A percentile compares a stretch with the other conserved stretches of the same genome.
These are phyloP conservation scores for cat (Felis catus) DNA, from an alignment of 2,113 vertebrate species.

Conservation along the genomic window DNA sequence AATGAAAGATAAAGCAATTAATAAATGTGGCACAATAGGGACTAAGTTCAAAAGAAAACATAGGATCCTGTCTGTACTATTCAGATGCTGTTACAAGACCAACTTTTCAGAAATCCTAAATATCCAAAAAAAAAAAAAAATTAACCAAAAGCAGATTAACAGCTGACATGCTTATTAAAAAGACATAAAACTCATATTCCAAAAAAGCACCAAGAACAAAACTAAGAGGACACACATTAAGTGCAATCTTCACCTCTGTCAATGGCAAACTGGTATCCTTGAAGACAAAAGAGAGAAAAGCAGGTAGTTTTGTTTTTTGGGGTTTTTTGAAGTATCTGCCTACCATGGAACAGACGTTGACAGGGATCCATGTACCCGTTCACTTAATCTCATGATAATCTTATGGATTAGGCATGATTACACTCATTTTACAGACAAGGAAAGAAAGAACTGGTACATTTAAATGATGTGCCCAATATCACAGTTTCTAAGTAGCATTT, in stretches of 20 bases:
- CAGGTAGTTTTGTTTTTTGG: not conserved
- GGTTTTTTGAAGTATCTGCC: not conserved
- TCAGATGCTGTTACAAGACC: not conserved
- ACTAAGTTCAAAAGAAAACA: constrained; percentile 8
- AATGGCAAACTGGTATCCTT: not conserved
- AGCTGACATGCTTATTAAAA: not conserved
- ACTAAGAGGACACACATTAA: not conserved
- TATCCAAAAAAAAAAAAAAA: not conserved
- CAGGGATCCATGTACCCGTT: not conserved
- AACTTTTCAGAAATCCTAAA: constrained; percentile 11
- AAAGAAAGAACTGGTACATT: not conserved
- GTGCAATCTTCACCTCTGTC: not conserved
- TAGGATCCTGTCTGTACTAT: not conserved
- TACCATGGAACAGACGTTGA: not conserved
- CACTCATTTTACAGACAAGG: not conserved
- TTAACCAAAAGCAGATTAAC: constrained; percentile 20
- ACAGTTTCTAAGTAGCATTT: not conserved
- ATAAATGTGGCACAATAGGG: not conserved
- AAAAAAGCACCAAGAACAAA: constrained; percentile 12
- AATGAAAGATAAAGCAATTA: not conserved
- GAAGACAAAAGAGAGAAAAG: not conserved
- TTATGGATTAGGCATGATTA: not conserved
- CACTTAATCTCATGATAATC: not conserved
- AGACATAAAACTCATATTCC: not conserved
- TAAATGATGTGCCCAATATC: not conserved